phyloP scores from a whole-genome alignment of 2,113 vertebrate genomes.

The Baryphthengus martii region DNA sequence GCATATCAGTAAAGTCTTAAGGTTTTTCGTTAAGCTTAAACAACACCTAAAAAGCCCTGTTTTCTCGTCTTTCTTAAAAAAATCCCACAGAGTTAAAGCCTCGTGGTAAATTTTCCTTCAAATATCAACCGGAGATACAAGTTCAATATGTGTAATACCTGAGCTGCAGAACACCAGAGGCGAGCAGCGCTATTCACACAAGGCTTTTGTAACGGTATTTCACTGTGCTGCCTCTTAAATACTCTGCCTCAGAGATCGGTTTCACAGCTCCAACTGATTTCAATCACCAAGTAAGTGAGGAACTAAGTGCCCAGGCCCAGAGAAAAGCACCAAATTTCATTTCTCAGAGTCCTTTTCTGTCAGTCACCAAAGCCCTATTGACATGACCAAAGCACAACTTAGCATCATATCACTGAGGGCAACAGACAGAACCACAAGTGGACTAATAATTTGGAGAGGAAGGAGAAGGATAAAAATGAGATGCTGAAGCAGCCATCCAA shows the following conservation, averaged over 20 bases:
- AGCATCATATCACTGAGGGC: neutral
- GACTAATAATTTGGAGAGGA: neutral
- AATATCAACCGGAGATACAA: neutral
- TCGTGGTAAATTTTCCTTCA: neutral
- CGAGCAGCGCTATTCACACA: neutral
- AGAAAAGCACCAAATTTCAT: neutral
- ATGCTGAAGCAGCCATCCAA: neutral
- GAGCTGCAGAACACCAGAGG: neutral
- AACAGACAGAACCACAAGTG: neutral
- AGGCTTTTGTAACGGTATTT: neutral
- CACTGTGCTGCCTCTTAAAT: neutral
- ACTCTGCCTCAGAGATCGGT: neutral
- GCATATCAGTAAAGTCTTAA: neutral
- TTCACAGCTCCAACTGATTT: neutral
- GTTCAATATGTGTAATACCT: neutral
- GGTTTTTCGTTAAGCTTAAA: constrained; percentile 43
- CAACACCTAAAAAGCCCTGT: neutral
- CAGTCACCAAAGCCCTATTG: neutral
- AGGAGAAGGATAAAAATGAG: neutral
- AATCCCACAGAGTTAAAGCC: neutral
- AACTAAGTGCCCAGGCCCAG: neutral
- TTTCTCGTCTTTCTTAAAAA: neutral
- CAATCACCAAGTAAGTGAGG: neutral
- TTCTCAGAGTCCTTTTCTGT: neutral
- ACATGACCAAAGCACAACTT: neutral